Percentiles rank a stretch among this genome's conserved stretches.
These are phyloP conservation scores for Drosophila aldrichi DNA, from an alignment of 2,888 invertebrate species.

Conservation along the genomic window DNA sequence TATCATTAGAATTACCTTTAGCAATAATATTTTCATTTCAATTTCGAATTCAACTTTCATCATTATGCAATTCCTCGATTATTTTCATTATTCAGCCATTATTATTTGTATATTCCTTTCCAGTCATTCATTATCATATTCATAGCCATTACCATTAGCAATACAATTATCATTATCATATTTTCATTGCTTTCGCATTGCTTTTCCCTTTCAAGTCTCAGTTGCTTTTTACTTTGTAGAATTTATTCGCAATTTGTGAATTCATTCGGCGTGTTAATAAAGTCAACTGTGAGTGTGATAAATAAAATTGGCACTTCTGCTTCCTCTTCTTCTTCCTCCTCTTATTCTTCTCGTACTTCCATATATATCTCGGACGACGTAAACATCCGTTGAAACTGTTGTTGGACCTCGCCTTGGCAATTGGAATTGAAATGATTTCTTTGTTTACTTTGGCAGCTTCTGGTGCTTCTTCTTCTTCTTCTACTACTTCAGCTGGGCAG, in stretches of 20 bases:
- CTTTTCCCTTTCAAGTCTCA: not conserved
- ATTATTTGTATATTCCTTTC: not conserved
- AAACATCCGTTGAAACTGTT: conserved; percentile 63
- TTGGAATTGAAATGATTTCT: conserved; percentile 66
- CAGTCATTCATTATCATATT: not conserved
- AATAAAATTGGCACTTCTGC: conserved; percentile 19
- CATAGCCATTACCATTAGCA: not conserved
- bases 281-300: conserved; percentile 51
- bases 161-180: not conserved
- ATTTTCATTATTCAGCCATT: not conserved
- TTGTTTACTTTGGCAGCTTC: conserved; percentile 60
- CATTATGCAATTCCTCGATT: too few species aligned
- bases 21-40: not conserved
- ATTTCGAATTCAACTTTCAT: not conserved
- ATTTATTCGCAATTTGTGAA: conserved; percentile 37
- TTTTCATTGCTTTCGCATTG: not conserved
- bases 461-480: conserved; percentile 4
- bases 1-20: not conserved
- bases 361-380: conserved; percentile 14
- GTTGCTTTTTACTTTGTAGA: conserved; percentile 8
- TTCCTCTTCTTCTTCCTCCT: not conserved
- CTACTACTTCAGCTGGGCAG: conserved; percentile 16
- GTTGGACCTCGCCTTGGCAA: conserved; percentile 19
- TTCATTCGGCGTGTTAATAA: conserved; percentile 45
- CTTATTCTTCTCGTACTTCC: not conserved